phyloP scores from a whole-genome alignment of 2,797 vertebrate genomes.

The Premnoplex brunnescens region DNA sequence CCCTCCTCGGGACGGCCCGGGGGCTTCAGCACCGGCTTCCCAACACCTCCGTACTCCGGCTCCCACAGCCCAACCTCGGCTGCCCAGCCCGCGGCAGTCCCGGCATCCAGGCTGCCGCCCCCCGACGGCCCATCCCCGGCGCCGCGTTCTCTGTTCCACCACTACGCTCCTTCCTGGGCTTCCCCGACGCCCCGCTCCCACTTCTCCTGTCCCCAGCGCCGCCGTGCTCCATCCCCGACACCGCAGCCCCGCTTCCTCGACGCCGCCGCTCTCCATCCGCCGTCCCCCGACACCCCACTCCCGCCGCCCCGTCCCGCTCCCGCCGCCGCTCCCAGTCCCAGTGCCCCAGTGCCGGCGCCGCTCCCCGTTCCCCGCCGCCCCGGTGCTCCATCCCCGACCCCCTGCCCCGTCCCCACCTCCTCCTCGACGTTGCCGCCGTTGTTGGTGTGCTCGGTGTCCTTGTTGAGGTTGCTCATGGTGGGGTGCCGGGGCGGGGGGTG shows the following conservation, averaged over 20 bases:
- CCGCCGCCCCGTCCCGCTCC: background rate
- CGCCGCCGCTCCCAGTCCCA: background rate
- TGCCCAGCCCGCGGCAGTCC: background rate
- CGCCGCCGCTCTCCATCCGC: background rate
- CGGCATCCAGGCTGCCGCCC: rapidly evolving
- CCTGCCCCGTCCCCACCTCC: slow-evolving; percentile 37
- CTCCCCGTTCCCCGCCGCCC: background rate
- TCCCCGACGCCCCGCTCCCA: background rate
- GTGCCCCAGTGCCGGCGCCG: background rate
- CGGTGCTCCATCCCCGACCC: background rate
- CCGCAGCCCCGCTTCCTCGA: background rate
- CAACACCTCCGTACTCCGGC: rapidly evolving
- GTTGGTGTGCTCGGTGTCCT: slow-evolving; percentile 71
- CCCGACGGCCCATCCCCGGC: background rate
- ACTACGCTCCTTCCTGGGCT: background rate
- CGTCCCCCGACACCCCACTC: background rate
- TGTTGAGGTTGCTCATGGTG: slow-evolving; percentile 68
- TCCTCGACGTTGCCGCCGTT: slow-evolving; percentile 68
- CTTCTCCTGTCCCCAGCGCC: no score
- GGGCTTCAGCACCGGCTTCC: background rate
- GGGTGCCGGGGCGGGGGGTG: background rate
- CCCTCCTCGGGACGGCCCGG: rapidly evolving
- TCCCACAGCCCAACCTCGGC: background rate
- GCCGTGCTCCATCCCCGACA: background rate
- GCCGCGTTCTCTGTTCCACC: rapidly evolving